phyloP scores from a whole-genome alignment of 2,888 invertebrate species.

The Adelognathus sp. region DNA sequence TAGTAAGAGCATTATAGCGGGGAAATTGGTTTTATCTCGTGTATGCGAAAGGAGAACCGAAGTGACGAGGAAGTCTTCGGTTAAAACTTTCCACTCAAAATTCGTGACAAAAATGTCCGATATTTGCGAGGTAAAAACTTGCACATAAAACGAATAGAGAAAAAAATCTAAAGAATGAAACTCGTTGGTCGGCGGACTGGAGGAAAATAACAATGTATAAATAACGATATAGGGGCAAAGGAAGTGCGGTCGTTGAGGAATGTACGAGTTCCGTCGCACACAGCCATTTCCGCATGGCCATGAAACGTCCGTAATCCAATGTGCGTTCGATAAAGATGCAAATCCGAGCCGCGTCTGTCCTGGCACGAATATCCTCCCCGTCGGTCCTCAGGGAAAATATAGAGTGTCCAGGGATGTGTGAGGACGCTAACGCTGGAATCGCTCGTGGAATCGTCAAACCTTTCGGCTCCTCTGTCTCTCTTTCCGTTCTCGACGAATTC shows the following conservation, averaged over 20 bases:
- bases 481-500: neutral
- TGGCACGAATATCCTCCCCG: conserved; percentile 13
- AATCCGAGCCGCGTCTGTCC: conserved; percentile 53
- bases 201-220: neutral
- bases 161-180: neutral
- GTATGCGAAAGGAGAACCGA: neutral
- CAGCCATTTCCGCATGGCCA: conserved; percentile 15
- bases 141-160: neutral
- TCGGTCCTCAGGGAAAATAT: neutral
- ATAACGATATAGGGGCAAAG: neutral
- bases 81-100: neutral
- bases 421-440: neutral
- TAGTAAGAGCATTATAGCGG: neutral
- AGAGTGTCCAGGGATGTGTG: neutral
- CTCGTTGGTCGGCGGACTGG: neutral
- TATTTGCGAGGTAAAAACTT: neutral
- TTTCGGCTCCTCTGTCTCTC: neutral
- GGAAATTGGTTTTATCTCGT: neutral
- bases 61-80: neutral
- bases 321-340: conserved; percentile 68
- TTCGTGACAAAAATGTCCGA: neutral
- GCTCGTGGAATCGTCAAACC: neutral
- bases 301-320: conserved; percentile 60
- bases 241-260: neutral
- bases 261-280: neutral